Conservation (phyloP, 2,113 vertebrate genomes). For the Lophius piscatorius region DNA sequence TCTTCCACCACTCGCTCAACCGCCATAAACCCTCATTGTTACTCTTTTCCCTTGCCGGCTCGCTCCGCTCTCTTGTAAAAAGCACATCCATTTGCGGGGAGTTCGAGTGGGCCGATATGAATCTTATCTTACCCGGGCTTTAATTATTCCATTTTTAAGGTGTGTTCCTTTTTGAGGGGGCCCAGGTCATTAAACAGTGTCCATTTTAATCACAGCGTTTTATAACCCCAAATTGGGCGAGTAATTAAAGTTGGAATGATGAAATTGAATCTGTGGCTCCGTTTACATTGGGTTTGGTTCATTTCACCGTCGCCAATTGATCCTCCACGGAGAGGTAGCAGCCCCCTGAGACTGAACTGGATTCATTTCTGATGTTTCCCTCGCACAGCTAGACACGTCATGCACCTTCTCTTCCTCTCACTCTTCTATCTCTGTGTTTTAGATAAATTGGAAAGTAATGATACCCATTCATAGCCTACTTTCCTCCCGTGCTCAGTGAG, state of each 20-base stretch:
- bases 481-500: slow-evolving; percentile 26
- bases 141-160: slow-evolving; percentile 82
- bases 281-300: slow-evolving; percentile 42
- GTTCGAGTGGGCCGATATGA: slow-evolving; percentile 67
- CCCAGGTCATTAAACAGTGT: slow-evolving; percentile 77
- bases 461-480: slow-evolving; percentile 36
- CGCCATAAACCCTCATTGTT: background rate
- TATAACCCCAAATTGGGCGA: slow-evolving; percentile 70
- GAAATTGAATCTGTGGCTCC: slow-evolving; percentile 66
- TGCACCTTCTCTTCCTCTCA: slow-evolving; percentile 26
- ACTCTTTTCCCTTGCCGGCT: background rate
- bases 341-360: slow-evolving; percentile 26
- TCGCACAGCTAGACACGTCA: slow-evolving; percentile 36
- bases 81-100: slow-evolving; percentile 64
- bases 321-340: slow-evolving; percentile 22
- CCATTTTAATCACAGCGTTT: slow-evolving; percentile 78
- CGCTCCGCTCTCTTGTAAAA: slow-evolving; percentile 35
- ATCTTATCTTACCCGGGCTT: slow-evolving; percentile 77
- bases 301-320: slow-evolving; percentile 26
- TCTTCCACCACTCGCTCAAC: slow-evolving; percentile 10
- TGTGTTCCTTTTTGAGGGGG: slow-evolving; percentile 57
- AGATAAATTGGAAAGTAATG: slow-evolving; percentile 48
- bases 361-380: slow-evolving; percentile 35
- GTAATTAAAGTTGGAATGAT: slow-evolving; percentile 78
- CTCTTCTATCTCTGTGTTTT: too few relatives aligned